Evolutionary conservation across 2,797 vertebrate genomes (phyloP).

Genomic region (Chaetophractus vellerosus): DNA sequence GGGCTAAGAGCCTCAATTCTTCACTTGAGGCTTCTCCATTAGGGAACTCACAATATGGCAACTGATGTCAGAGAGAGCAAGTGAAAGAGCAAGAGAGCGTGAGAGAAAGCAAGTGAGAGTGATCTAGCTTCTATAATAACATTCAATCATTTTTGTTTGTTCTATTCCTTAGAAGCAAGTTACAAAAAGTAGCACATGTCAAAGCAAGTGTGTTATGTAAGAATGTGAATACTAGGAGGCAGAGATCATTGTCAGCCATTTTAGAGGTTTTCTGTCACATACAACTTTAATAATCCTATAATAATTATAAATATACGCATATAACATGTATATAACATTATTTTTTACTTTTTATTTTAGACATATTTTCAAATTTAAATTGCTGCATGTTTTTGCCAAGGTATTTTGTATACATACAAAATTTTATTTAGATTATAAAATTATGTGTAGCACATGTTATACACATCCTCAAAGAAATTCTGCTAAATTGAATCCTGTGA

Average conservation of each 20-base stretch:
- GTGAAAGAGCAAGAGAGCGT: background rate
- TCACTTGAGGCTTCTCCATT: background rate
- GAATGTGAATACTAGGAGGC: background rate
- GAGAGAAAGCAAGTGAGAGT: background rate
- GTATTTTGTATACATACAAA: background rate
- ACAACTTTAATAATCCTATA: background rate
- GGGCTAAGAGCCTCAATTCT: background rate
- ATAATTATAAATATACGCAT: background rate
- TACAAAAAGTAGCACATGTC: background rate
- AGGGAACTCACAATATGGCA: background rate
- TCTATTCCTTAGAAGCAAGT: background rate
- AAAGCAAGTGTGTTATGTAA: background rate
- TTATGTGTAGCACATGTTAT: background rate
- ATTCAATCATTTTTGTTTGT: background rate
- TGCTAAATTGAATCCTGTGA: background rate
- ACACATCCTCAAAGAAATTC: background rate
- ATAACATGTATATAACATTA: background rate
- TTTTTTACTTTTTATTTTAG: background rate
- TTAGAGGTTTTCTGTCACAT: background rate
- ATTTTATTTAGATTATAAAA: background rate
- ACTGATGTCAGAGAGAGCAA: background rate
- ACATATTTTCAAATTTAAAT: background rate
- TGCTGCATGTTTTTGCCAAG: background rate
- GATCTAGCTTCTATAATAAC: background rate
- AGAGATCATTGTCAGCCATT: background rate